Evolutionary conservation across 1,140 invertebrate genomes (phyloP), one percentile per base, ranked within the genome.

Genomic region (Zophobas atratus): DNA sequence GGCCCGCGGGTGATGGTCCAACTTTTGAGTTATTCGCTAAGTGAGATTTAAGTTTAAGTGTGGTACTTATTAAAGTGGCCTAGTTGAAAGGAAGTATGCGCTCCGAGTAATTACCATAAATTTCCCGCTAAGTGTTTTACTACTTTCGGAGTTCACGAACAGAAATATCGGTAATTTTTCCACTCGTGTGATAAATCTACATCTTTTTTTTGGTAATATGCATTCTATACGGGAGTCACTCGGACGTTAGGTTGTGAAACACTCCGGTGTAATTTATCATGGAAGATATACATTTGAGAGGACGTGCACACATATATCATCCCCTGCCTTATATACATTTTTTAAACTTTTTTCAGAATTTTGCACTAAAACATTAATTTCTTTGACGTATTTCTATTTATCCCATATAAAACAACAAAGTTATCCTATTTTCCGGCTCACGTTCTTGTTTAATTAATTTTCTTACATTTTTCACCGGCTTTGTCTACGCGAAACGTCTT

Each of bases 31-130:
- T 67, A 67, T 67, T 67, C 39, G 60, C 60, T 67, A 67, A 67
- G 60, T 67, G 39, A 67, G 60, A 67, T 67, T 67, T 67, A 67
- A 67, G 60, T 67, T 67, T 67, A 67, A 67, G 60, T 67, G 60
- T 67, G 33, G 38, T 67, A 67, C 60, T 67, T 67, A 67, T 67
- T 67, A 67, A 67, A 67, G 41, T 67, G 60, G 60, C 39, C 60
- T 67, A 67, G 60, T 67, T 67, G 60, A 67, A 67, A 67, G 39
- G 60, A 67, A 46, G 60, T 41, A 67, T 67, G 60, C 60, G 41
- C 39, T 55, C 60, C 33, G 33, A 67, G 60, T 67, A 67, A 67
- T 67, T 67, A 67, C 60, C 60, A 67, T 67, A 67, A 67, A 67
- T 67, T 67, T 67, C 6, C 38, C n/a, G 33, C 39, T 67, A 41